Conservation (phyloP, 2,113 vertebrate species). For the Guaruba guarouba region DNA sequence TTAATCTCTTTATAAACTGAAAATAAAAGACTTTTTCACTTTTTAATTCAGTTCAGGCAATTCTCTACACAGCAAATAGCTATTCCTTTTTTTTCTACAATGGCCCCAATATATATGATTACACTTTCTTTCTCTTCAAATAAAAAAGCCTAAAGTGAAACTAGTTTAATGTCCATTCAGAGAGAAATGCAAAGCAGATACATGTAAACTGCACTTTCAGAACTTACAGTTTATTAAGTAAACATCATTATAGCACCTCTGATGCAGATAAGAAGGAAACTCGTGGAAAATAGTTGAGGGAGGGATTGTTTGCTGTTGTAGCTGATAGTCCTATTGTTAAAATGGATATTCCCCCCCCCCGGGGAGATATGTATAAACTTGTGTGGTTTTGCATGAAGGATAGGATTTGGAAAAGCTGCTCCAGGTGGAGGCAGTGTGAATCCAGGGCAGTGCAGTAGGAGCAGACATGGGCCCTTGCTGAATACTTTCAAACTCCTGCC, state of each 20-base stretch:
- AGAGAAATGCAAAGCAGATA: background rate
- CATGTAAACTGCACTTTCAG: background rate
- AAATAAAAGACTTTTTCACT: background rate
- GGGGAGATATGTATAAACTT: background rate
- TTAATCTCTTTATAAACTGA: background rate
- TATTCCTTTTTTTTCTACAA: background rate
- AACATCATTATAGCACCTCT: background rate
- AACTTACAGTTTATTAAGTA: conserved; percentile 29
- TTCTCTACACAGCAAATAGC: background rate
- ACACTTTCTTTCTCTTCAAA: background rate
- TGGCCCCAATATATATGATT: background rate
- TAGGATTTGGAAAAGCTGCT: background rate
- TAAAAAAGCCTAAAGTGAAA: background rate
- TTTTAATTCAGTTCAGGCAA: background rate
- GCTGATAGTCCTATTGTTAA: background rate
- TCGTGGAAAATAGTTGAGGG: background rate
- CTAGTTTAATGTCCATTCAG: background rate
- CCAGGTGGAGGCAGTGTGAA: background rate
- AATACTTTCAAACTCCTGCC: conserved; percentile 1
- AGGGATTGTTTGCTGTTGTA: background rate
- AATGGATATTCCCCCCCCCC: background rate
- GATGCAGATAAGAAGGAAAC: background rate
- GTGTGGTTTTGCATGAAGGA: background rate
- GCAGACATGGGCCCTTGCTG: background rate
- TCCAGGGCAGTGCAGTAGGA: background rate